Percentiles rank a stretch among this genome's conserved stretches.
Conservation (phyloP, 2,797 vertebrate genomes). For the Urosaurus nigricauda region DNA sequence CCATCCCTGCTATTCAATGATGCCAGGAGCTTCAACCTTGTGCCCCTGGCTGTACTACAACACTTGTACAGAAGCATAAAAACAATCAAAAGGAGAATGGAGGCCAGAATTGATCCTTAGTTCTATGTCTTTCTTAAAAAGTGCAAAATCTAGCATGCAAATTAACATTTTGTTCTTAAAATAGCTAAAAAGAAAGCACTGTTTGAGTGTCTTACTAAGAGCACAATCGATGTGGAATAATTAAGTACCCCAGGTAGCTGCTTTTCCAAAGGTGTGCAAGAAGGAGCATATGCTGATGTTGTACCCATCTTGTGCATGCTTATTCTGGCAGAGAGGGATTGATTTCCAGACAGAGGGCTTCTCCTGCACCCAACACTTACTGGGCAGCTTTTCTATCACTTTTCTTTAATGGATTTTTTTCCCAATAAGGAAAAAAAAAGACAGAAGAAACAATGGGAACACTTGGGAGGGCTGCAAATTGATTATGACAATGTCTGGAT, state of each 20-base stretch:
- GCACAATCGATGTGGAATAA: conserved; percentile 22
- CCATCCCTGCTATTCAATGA: not conserved
- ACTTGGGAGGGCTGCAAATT: not conserved
- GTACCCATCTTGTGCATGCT: not conserved
- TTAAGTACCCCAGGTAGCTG: conserved; percentile 10
- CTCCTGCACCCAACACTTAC: not conserved
- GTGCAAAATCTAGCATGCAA: conserved; percentile 24
- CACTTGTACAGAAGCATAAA: not conserved
- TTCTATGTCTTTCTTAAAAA: not conserved
- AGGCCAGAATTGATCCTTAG: conserved; percentile 5
- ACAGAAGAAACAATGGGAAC: not conserved
- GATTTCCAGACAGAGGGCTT: not conserved
- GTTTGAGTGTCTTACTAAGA: conserved; percentile 14
- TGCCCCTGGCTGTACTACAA: not conserved
- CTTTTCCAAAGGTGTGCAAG: conserved; percentile 8
- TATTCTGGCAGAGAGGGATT: not conserved
- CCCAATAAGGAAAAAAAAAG: not conserved
- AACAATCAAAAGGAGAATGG: conserved; percentile 7
- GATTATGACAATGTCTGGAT: not conserved
- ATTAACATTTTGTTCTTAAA: conserved; percentile 34
- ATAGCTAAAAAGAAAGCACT: conserved; percentile 14
- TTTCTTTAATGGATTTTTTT: not conserved
- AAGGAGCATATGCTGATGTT: not conserved
- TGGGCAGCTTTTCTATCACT: not conserved
- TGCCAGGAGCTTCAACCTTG: not conserved